Evolutionary conservation across 2,113 vertebrate genomes (phyloP).

Genomic region (Diadophis punctatus): DNA sequence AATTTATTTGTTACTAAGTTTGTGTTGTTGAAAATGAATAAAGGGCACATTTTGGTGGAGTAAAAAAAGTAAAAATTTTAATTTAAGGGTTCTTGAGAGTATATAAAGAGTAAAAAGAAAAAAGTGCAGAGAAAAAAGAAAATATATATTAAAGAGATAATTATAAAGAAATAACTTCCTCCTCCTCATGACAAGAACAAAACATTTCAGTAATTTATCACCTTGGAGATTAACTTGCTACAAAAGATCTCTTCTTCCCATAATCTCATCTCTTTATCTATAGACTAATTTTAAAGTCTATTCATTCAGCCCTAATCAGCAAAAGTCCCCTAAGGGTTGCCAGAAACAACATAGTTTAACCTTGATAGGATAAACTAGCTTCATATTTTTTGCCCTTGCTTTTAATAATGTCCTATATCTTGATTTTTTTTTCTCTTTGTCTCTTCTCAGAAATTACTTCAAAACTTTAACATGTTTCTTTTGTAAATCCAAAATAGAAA

Average conservation of each 20-base stretch:
- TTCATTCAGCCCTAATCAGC: not conserved
- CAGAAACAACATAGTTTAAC: not conserved
- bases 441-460: not conserved
- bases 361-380: not conserved
- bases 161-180: not conserved
- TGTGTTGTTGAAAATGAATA: not conserved
- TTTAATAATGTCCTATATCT: not conserved
- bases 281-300: not conserved
- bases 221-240: not conserved
- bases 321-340: not conserved
- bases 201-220: not conserved
- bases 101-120: not conserved
- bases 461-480: not conserved
- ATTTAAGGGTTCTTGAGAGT: fast-evolving
- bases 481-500: not conserved
- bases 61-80: not conserved
- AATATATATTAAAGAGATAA: not conserved
- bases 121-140: not conserved
- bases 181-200: not conserved
- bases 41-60: not conserved
- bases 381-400: not conserved
- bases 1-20: not conserved
- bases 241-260: not conserved
- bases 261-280: not conserved
- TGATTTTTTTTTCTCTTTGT: not conserved